phyloP scores from a whole-genome alignment of 2,113 vertebrate genomes.

The Podilymbus podiceps region DNA sequence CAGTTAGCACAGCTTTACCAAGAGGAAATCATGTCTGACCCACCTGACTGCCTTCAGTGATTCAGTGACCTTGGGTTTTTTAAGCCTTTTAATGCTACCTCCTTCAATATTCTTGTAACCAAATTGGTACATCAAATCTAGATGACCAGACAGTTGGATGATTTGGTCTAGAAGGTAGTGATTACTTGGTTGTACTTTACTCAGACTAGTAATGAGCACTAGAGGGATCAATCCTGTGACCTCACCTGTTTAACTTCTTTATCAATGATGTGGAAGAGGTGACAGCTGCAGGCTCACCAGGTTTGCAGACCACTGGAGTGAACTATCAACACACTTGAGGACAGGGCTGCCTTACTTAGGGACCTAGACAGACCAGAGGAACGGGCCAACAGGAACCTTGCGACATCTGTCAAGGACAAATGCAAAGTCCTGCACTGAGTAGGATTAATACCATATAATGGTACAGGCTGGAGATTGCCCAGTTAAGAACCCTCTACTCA shows the following conservation, averaged over 20 bases:
- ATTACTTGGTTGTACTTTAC: background rate
- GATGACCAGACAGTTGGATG: background rate
- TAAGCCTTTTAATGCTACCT: background rate
- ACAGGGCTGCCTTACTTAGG: background rate
- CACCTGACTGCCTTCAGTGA: background rate
- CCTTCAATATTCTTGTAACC: background rate
- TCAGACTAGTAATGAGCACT: background rate
- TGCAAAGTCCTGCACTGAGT: background rate
- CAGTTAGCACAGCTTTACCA: background rate
- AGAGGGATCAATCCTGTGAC: background rate
- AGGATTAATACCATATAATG: background rate
- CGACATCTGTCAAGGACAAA: background rate
- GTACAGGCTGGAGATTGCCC: background rate
- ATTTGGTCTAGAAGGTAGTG: background rate
- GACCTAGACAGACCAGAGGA: background rate
- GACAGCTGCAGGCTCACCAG: background rate
- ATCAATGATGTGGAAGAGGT: background rate
- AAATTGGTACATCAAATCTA: background rate
- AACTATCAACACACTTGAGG: background rate
- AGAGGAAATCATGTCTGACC: background rate
- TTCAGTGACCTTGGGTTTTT: background rate
- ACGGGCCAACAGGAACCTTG: background rate
- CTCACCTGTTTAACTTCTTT: background rate
- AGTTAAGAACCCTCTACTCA: background rate
- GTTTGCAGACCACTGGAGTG: background rate